These are phyloP conservation scores for Scophthalmus maximus DNA, from an alignment of 2,113 vertebrate species.

Conservation along the genomic window DNA sequence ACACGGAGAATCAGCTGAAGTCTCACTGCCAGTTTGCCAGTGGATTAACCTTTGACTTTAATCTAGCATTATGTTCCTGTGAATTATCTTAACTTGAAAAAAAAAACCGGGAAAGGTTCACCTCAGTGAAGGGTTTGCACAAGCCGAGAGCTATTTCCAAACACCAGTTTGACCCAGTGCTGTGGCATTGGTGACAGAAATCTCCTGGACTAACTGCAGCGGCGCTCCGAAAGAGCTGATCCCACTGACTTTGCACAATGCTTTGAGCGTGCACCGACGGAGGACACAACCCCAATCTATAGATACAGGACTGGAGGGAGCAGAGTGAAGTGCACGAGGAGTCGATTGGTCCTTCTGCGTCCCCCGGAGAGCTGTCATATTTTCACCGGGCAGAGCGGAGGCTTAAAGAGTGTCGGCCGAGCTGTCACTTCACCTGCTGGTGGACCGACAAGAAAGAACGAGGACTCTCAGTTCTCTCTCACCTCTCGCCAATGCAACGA, in stretches of 20 bases:
- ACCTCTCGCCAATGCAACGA: constrained; percentile 43
- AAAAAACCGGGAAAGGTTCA: too few species aligned
- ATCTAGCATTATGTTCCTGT: too few species aligned
- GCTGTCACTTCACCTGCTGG: constrained; percentile 40
- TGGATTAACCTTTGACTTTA: too few species aligned
- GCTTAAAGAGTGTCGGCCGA: constrained; percentile 30
- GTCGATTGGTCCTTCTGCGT: constrained; percentile 14
- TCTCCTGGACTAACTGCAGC: not conserved
- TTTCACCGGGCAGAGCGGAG: constrained; percentile 22
- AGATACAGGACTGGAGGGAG: constrained; percentile 7
- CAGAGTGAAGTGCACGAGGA: constrained; percentile 23
- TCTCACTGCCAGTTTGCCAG: too few species aligned
- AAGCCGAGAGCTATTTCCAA: too few species aligned
- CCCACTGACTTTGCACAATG: constrained; percentile 1
- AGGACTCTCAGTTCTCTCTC: constrained; percentile 44
- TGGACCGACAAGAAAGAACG: constrained; percentile 19
- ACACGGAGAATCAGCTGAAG: too few species aligned
- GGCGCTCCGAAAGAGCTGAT: constrained; percentile 7
- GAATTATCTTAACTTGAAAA: too few species aligned
- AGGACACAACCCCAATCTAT: not conserved
- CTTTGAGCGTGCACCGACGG: constrained; percentile 5
- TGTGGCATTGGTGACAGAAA: too few species aligned
- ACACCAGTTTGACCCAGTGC: too few species aligned
- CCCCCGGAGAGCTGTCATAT: constrained; percentile 29
- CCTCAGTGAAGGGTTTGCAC: too few species aligned